Base-by-base conservation (phyloP, 2,797 vertebrate species). In the Acrossocheilus wenchowensis region DNA sequence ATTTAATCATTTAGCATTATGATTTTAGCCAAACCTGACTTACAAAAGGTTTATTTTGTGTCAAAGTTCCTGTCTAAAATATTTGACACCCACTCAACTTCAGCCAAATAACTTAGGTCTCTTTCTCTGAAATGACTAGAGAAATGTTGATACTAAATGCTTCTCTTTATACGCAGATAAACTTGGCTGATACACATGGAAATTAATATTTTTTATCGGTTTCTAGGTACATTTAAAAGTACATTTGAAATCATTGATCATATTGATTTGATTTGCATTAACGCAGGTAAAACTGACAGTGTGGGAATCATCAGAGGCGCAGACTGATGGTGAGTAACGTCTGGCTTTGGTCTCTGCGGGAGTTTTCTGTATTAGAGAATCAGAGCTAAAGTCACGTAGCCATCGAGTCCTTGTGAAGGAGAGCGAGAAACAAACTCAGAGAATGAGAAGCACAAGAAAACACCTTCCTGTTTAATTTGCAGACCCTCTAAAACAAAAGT, bases 381-480 rank as follows among this genome's bases (percentile, higher is more conserved):
- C 87, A 82, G 88, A 91, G 89, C 90, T 87, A 91, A 91, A 94
- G 92, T 94, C 94, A 94, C 91, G 93, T 82, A 90, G 81, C 84
- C 73, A 81, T 85, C 86, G 74, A 90, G 91, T 81, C 82, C 68
- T 83, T 69, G 84, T 78, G 30, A 71, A 71, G 36, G 54, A 91
- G 34, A 73, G 62, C 23, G 14, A 81, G 84, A 74, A 88, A 86
- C 89, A 81, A 83, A 78, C 87, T 10, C 78, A 36, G 43, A 75
- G 71, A 82, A 81, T 74, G 62, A 45, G 79, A 71, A 82, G 34
- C 17, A 9, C 30, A 64, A 60, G 88, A 85, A 86, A 85, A 86
- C 43, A 82, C 62, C 88, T 89, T 89, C 87, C 84, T 36, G 71
- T 93, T 92, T 92, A 93, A 94, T 94, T 94, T 92, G 90, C 89